A percentile compares a stretch with the other conserved stretches of the same genome.
These are phyloP conservation scores for Harmothoe impar DNA, from an alignment of 2,888 invertebrate species.

Conservation along the genomic window DNA sequence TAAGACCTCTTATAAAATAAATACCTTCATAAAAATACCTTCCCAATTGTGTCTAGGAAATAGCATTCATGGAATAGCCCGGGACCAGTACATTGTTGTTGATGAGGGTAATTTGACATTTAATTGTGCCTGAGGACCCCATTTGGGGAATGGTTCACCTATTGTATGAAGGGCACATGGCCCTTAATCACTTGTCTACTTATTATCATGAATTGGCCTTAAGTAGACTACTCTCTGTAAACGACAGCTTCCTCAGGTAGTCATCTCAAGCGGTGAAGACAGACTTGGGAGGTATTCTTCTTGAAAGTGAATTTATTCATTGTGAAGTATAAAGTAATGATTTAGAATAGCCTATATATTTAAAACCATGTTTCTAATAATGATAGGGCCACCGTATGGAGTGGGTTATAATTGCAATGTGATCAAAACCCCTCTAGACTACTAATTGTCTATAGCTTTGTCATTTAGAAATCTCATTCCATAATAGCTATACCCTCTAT, in stretches of 20 bases:
- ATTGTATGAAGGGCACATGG: no score
- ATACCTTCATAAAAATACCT: not conserved
- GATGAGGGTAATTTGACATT: not conserved
- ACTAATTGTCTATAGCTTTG: no score
- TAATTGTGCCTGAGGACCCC: not conserved
- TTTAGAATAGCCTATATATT: no score
- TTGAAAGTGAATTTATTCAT: not conserved
- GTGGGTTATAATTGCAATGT: no score
- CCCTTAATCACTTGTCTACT: no score
- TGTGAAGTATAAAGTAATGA: no score
- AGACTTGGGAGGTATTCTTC: constrained; percentile 53
- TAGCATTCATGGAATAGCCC: constrained; percentile 31
- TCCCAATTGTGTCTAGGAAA: not conserved
- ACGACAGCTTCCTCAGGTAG: not conserved
- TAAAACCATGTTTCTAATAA: no score
- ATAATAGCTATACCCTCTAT: no score
- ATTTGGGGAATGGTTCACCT: not conserved
- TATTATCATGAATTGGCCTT: not conserved
- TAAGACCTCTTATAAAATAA: no score
- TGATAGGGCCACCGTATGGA: no score
- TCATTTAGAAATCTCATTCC: no score
- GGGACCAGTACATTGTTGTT: not conserved
- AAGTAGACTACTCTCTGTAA: not conserved
- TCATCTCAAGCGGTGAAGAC: constrained; percentile 30
- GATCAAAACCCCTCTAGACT: no score